Evolutionary conservation across 2,888 invertebrate genomes (phyloP), one percentile per base, ranked within the genome.

Genomic region (Drosophila pseudotalamancana): DNA sequence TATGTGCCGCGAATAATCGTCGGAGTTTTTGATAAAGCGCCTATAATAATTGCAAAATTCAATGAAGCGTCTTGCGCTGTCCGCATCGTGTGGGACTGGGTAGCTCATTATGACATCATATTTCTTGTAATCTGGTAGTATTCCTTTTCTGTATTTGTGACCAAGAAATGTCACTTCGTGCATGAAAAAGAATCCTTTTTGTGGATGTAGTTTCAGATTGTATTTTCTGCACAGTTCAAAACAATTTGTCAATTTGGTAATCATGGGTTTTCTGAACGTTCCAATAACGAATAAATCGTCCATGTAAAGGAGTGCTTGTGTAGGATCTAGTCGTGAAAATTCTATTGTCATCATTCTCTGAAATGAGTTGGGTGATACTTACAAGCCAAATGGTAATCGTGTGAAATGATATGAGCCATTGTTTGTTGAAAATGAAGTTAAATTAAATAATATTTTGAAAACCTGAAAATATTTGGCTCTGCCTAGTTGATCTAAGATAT

Each of bases 1-100:
- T 55, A 55, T 46, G 29, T 54, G 45, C 1, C 54, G 43, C 0
- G 32, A 51, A 51, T 51, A 51, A 1, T 51, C 40, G 40, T 34
- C 18, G 11, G 43, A 43, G 6, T 53, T 53, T 34, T 37, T 19
- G 0, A 37, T 37, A 5, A 37, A 37, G 1, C 35, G 19, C n/a
- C 35, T 37, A 5, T 37, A 37, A 4, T n/a, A 11, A 18, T 37
- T 16, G 11, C 35, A 9, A n/a, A n/a, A n/a, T n/a, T n/a, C n/a
- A n/a, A n/a, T n/a, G n/a, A n/a, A n/a, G n/a, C n/a, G n/a, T n/a
- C n/a, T n/a, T n/a, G n/a, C n/a, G n/a, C n/a, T n/a, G n/a, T n/a
- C n/a, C n/a, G n/a, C n/a, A n/a, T n/a, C n/a, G n/a, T n/a, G n/a
- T n/a, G n/a, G n/a, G n/a, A n/a, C n/a, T n/a, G n/a, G n/a, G n/a